Conservation (phyloP, 2,113 vertebrate species). For the Trematocara zebra region DNA sequence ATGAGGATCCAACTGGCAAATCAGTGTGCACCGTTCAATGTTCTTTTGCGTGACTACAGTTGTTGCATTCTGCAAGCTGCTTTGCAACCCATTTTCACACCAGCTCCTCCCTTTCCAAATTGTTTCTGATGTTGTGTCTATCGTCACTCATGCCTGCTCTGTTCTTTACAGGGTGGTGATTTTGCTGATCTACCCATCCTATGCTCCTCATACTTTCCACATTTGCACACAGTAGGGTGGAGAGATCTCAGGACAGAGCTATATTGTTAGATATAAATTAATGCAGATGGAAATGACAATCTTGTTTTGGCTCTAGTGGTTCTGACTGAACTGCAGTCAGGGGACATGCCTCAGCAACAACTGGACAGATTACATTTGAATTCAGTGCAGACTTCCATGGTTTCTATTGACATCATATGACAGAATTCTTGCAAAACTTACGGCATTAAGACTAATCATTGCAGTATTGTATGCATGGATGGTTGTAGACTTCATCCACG, state of each 20-base stretch:
- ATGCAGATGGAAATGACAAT: background rate
- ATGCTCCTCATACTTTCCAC: background rate
- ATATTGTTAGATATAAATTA: background rate
- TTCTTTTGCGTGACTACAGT: background rate
- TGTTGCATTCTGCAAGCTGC: background rate
- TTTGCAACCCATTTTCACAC: background rate
- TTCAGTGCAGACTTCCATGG: background rate
- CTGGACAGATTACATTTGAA: background rate
- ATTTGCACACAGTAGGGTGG: background rate
- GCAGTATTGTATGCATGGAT: background rate
- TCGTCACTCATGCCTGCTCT: background rate
- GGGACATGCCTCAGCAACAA: background rate
- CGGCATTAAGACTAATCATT: background rate
- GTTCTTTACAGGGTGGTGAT: background rate
- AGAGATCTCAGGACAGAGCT: background rate
- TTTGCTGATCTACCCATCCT: background rate
- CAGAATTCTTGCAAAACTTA: background rate
- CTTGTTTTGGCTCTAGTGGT: background rate
- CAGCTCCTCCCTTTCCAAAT: background rate
- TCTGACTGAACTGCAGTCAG: background rate
- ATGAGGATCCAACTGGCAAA: background rate
- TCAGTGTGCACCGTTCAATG: background rate
- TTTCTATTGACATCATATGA: background rate
- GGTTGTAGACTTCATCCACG: background rate
- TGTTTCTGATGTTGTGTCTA: background rate